These are phyloP conservation scores for Clanis bilineata DNA, from an alignment of 2,888 invertebrate genomes.

Conservation along the genomic window DNA sequence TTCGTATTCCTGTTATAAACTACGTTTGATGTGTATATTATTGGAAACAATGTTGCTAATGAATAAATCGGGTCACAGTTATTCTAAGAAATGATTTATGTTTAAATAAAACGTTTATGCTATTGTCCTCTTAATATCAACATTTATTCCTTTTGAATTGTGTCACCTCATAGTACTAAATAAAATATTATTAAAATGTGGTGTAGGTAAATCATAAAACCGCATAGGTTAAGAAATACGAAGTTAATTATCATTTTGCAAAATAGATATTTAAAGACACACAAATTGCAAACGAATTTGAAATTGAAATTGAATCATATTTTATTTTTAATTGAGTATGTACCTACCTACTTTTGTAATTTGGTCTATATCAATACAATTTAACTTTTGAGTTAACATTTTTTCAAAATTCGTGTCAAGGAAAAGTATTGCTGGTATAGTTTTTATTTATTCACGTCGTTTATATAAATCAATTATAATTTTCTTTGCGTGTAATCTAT, in stretches of 20 bases:
- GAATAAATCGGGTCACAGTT: slow-evolving; percentile 6
- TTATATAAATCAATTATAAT: no score
- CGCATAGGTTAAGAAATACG: not conserved
- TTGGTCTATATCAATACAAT: no score
- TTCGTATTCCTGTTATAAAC: not conserved
- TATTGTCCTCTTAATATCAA: not conserved
- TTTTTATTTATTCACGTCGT: no score
- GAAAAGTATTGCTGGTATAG: not conserved
- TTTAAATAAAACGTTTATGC: not conserved
- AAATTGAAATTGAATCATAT: not conserved
- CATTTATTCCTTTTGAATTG: not conserved
- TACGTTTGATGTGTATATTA: slow-evolving; percentile 18
- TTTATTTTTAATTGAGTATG: not conserved
- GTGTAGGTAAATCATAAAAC: not conserved
- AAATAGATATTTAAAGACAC: not conserved
- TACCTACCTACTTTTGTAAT: no score
- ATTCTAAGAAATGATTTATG: slow-evolving; percentile 1
- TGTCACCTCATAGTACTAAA: not conserved
- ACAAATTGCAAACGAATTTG: not conserved
- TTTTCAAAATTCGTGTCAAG: not conserved
- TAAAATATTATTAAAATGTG: not conserved
- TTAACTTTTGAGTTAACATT: no score
- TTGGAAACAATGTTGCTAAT: slow-evolving; percentile 24
- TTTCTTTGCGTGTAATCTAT: no score
- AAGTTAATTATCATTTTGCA: not conserved